Base-by-base conservation (phyloP, 2,888 invertebrate species). In the Phengaris arion region DNA sequence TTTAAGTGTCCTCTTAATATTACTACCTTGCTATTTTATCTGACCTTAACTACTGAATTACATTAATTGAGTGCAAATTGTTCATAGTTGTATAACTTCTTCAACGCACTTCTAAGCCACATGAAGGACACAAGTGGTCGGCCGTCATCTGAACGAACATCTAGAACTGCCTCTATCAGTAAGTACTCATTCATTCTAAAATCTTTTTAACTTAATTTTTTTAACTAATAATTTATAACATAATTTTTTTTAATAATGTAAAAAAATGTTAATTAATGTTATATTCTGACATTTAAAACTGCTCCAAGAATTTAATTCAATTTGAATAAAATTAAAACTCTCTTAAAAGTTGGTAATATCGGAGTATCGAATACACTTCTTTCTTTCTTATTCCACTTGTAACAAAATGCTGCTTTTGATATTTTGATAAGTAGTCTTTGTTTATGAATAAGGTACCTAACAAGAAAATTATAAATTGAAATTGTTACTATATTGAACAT, bases 41-140 rank as follows among this genome's bases (percentile, higher is more conserved):
- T 35, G 0, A 35, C 35, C 35, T 35, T 2, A 35, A 35, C 35
- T 35, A 35, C 35, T 35, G 6, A 3, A 48, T 48, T 48, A 48
- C 48, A 48, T 8, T 48, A 48, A 48, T 48, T 6, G 1, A 8
- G 48, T 7, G 6, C 48, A 48, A 52, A 52, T 85, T 83, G 85
- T 82, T 95, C 95, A 74, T 95, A 98, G 98, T 91, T 98, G 74
- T 98, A 98, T 94, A 98, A 98, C 91, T 98, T 98, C 93, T 98
- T 98, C 95, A 98, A 97, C 90, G 98, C 98, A 80, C 95, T 98
- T 81, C 94, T 98, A 82, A 96, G 96, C 82, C 98, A 98, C 89
- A 97, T 98, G 95, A 96, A 97, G 77, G 95, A 96, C 81, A 94
- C 94, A 45, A 94, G 93, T 79, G 94, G 94, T 80, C 91, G 95